phyloP scores from a whole-genome alignment of 2,113 vertebrate species.

The Rhodinocichla rosea region DNA sequence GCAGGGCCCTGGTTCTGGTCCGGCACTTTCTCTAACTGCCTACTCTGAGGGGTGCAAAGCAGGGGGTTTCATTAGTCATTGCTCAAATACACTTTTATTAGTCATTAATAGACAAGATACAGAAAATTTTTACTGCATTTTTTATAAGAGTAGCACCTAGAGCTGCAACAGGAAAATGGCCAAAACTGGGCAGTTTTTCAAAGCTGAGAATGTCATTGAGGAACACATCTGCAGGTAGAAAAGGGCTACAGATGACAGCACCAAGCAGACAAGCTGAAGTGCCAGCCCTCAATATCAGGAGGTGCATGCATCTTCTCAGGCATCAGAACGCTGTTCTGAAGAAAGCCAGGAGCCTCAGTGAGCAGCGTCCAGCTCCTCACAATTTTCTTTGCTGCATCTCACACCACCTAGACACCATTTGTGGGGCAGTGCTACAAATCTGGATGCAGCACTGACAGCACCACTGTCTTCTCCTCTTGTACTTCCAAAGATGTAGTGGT shows the following conservation, averaged over 20 bases:
- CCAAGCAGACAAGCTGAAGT: not conserved
- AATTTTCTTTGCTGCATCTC: not conserved
- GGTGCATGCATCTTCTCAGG: not conserved
- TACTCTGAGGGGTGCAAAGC: not conserved
- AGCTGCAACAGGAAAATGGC: not conserved
- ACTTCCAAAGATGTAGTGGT: not conserved
- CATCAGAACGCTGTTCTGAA: not conserved
- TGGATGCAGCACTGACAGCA: not conserved
- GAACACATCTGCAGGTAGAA: not conserved
- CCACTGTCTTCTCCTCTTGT: not conserved
- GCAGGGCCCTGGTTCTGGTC: not conserved
- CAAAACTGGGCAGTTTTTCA: not conserved
- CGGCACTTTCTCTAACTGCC: not conserved
- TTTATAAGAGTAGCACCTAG: not conserved
- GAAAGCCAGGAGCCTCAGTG: not conserved
- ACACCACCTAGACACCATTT: not conserved
- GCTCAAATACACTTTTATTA: not conserved
- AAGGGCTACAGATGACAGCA: not conserved
- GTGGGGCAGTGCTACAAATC: not conserved
- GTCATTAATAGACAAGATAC: not conserved
- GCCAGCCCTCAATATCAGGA: not conserved
- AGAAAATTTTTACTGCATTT: not conserved
- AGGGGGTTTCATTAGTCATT: not conserved
- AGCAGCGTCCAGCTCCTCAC: not conserved
- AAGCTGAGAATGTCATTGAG: not conserved